Base-by-base conservation (phyloP, 2,888 invertebrate species). In the Tenthredo amoena region DNA sequence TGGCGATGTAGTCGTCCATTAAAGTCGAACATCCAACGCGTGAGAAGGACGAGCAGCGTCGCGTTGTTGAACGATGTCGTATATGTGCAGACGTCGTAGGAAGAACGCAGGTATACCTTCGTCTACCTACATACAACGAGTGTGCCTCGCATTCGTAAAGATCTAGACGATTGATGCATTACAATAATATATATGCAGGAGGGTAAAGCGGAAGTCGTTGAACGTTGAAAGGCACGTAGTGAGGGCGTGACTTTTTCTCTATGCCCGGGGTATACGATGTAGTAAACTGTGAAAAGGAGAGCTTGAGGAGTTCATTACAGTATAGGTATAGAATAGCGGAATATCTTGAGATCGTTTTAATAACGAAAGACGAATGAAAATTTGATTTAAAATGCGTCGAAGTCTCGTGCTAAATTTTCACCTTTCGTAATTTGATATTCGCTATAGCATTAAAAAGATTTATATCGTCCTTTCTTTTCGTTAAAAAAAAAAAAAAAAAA, bases 141-240 rank as follows among this genome's bases (percentile, higher is more conserved):
- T 81, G 81, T 62, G 81, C 62, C 58, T 58, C n/a, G 81, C 37
- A 81, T 81, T 81, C 81, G 62, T 81, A 62, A 81, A 15, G 81
- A 81, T 81, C 81, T 65, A 4, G 62, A 58, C 81, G 77, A 50
- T 40, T 77, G 77, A 77, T 55, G 77, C 77, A 77, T 77, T 34
- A 31, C 77, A 77, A 77, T 55, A 50, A 50, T 55, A 34, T 31
- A 55, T 50, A 77, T 55, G 50, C 77, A 77, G 50, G 55, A 77
- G 77, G 31, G 77, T 55, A 31, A 77, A 77, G 50, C 77, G 77
- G 77, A 77, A 77, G 77, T 77, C 77, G 77, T 77, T 77, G 9
- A 50, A 7, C 7, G 55, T 77, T 77, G 55, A 55, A 40, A 50
- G 34, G 50, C 77, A 77, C 77, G 50, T 77, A 50, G 50, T 77